Evolutionary conservation across 1,140 invertebrate species (phyloP), one percentile per base, ranked within the genome.

Genomic region (Rhagoletis zephyria): DNA sequence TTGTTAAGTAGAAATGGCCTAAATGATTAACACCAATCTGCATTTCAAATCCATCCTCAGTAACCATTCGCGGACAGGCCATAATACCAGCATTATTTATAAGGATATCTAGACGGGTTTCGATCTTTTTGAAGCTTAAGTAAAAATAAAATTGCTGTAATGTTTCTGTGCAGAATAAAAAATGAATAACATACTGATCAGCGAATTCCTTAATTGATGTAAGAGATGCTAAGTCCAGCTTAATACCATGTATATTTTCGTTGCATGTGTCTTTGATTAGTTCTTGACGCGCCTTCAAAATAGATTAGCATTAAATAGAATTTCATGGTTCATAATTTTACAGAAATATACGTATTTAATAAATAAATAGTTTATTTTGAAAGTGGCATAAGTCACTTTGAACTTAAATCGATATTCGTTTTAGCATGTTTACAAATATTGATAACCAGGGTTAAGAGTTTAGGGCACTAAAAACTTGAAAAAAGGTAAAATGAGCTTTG

Each of bases 61-160:
- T 96, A 88, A 94, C 94, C 7, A 93, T 90, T 4, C 94, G 91
- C 2, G 96, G 96, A 88, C 96, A 95, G 88, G 95, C 94, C 96
- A 96, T 96, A 0, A 97, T 95, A 10, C 97, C 97, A 42, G 97
- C 98, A 94, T 99, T 99, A 92, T 98, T 98, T 67, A 99, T 96
- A 59, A 99, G 94, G 51, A 98, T 95, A 94, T 98, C 95, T 65
- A 98, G 90, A 67, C 94, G 93, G 30, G 94, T 90, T 90, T 96
- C 94, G 91, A 96, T 95, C 93, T 92, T 65, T 90, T 93, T 93
- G 88, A 94, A 94, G 51, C 92, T 90, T 89, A 88, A 59, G 90
- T 89, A 70, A 5, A 70, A 74, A 45, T 45, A 45, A 16, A 5
- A 48, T 45, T 74, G 0, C 42, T 74, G 5, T 40, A 42, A 40